Conservation (phyloP, 2,888 invertebrate genomes). For the Sinelater perroti region DNA sequence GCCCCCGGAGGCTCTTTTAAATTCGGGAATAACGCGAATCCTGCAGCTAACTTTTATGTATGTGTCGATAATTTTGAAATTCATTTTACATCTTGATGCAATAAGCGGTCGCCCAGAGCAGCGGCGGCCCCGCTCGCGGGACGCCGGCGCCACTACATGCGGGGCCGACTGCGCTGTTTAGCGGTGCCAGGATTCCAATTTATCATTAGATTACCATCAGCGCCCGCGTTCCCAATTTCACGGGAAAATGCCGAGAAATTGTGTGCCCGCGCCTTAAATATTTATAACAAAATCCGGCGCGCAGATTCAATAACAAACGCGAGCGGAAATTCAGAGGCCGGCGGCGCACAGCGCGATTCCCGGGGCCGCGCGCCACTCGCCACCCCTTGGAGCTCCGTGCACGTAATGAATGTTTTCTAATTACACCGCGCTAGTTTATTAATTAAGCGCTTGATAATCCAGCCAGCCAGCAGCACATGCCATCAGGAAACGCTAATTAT, state of each 20-base stretch:
- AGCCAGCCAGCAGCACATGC: slow-evolving; percentile 32
- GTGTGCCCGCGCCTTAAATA: slow-evolving; percentile 7
- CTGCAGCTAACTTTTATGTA: slow-evolving; percentile 17
- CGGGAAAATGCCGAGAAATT: slow-evolving; percentile 17
- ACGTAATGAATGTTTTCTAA: slow-evolving; percentile 31
- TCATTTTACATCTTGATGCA: slow-evolving; percentile 28
- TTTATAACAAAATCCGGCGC: slow-evolving; percentile 12
- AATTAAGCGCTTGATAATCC: slow-evolving; percentile 31
- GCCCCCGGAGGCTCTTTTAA: neutral
- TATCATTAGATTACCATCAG: slow-evolving; percentile 30
- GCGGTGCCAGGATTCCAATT: slow-evolving; percentile 26
- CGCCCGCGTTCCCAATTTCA: slow-evolving; percentile 20
- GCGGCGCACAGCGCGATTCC: neutral
- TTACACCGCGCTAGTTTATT: slow-evolving; percentile 30
- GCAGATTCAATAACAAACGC: neutral
- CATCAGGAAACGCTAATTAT: slow-evolving; percentile 33
- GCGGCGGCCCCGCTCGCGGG: slow-evolving; percentile 1
- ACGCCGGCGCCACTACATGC: slow-evolving; percentile 4
- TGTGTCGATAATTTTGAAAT: slow-evolving; percentile 26
- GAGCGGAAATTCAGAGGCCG: neutral
- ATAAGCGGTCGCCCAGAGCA: slow-evolving; percentile 9
- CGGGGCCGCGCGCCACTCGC: neutral
- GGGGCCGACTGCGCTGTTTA: slow-evolving; percentile 21
- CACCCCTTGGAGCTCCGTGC: slow-evolving; percentile 20
- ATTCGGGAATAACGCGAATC: slow-evolving; percentile 1